Base-by-base conservation (phyloP, 2,113 vertebrate species). In the Genyomyrus donnyi region DNA sequence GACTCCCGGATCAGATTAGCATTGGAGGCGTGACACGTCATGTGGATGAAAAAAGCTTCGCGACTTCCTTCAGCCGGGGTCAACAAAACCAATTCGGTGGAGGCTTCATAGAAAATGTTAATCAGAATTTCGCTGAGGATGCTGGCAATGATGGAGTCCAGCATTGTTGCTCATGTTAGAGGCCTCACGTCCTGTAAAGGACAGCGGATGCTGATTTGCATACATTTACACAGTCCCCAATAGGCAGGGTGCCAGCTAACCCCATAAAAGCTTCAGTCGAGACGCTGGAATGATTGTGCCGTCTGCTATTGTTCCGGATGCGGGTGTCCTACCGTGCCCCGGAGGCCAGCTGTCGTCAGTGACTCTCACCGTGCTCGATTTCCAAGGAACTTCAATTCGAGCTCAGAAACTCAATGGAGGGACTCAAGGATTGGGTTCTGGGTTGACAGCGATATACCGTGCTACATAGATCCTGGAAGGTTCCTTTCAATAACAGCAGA, bases 1-100 rank as follows among this genome's bases (percentile, higher is more conserved):
- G 90, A 92, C 92, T 91, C 58, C 39, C 3, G 19, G 27, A 48
- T 85, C 48, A 89, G 50, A 70, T 89, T 80, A 88, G 27, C 62
- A 87, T 42, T 56, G 46, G 80, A 87, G 53, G 80, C 50, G 31
- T 11, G 58, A 70, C 53, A 50, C 5, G 56, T 70, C 89, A n/a
- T 89, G 56, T 13, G 62, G 88, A 48, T 89, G 74, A 58, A 39
- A 89, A 80, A 66, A 56, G 49, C 49, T n/a, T 62, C 1, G 42
- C 24, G n/a, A 13, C 77, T 85, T 85, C 50, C 53, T 46, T 11
- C 80, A 46, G 52, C 5, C 7, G 21, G 24, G 24, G 50, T 19
- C 39, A 45, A 62, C 42, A 66, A 58, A 89, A 21, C 52, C 45
- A 42, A 35, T 86, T 90, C 24, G 17, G 11, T 4, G n/a, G 13